These are phyloP conservation scores for Phalacrocorax brasilianus DNA, from an alignment of 2,113 vertebrate species.

Conservation along the genomic window DNA sequence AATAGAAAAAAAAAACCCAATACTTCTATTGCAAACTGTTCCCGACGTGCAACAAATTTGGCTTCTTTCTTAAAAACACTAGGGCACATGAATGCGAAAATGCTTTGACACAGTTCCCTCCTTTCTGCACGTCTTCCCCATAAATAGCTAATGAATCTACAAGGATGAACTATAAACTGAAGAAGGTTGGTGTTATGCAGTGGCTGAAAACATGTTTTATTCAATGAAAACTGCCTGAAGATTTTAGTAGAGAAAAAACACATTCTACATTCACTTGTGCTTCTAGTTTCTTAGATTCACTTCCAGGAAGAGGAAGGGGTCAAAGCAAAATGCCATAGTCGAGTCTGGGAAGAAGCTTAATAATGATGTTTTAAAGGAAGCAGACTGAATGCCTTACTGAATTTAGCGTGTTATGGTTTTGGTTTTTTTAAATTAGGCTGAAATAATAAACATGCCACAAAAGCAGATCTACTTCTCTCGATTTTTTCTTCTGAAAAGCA, in stretches of 20 bases:
- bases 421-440: background rate
- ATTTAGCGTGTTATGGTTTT: background rate
- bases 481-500: background rate
- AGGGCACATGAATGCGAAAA: conserved; percentile 35
- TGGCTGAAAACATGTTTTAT: background rate
- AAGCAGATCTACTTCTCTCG: background rate
- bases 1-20: background rate
- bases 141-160: background rate
- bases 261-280: background rate
- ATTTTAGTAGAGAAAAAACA: background rate
- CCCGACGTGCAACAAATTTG: background rate
- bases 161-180: background rate
- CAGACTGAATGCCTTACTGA: background rate
- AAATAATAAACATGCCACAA: background rate
- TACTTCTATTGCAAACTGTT: background rate
- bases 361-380: background rate
- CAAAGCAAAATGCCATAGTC: background rate
- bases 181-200: background rate
- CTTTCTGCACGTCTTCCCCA: background rate
- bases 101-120: background rate
- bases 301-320: background rate
- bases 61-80: background rate
- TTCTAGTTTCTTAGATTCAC: background rate
- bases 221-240: background rate
- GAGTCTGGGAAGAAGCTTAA: background rate